Evolutionary conservation across 2,113 vertebrate genomes (phyloP).

Genomic region (Actenoides hombroni): DNA sequence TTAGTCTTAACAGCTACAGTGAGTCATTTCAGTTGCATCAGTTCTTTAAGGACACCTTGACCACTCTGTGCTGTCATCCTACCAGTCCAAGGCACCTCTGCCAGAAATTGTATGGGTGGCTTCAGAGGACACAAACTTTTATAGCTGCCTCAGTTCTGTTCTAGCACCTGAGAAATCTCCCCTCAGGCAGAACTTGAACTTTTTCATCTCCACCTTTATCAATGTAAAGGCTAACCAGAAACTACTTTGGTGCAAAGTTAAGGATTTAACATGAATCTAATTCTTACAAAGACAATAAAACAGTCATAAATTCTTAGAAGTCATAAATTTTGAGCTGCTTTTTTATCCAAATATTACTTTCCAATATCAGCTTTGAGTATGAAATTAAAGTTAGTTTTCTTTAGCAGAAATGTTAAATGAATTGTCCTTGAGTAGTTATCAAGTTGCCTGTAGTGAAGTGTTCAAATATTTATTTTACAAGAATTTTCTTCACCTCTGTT

Average conservation of each 20-base stretch:
- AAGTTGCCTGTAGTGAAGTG: background rate
- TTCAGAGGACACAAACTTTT: background rate
- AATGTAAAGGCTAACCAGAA: background rate
- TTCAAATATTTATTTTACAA: background rate
- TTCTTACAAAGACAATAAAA: background rate
- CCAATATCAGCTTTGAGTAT: background rate
- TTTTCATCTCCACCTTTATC: background rate
- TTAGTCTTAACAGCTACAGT: background rate
- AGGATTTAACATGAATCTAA: background rate
- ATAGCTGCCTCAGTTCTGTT: background rate
- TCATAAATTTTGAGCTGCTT: background rate
- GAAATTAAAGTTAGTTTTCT: background rate
- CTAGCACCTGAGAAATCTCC: background rate
- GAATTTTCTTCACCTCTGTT: background rate
- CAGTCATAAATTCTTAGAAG: background rate
- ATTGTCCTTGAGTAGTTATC: background rate
- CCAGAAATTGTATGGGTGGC: background rate
- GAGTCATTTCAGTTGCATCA: background rate
- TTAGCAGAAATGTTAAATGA: background rate
- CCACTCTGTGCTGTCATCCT: background rate
- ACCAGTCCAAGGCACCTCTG: background rate
- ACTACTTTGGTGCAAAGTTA: background rate
- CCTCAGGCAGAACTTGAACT: background rate
- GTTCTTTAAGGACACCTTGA: background rate
- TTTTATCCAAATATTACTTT: background rate